Conservation (phyloP, 2,113 vertebrate species). For the Amphiprion percula region DNA sequence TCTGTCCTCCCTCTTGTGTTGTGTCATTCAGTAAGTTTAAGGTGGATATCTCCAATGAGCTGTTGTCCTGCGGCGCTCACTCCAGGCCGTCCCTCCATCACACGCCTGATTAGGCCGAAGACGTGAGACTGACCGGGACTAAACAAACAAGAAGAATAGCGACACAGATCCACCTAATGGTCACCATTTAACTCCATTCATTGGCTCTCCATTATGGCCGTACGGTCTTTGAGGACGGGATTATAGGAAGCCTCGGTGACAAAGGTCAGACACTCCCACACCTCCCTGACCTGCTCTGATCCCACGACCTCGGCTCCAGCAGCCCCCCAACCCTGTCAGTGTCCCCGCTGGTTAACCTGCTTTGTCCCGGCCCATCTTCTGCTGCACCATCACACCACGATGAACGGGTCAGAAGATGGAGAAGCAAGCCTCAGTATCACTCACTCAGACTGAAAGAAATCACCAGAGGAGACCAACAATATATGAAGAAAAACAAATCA, state of each 20-base stretch:
- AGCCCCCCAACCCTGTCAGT: constrained; percentile 49
- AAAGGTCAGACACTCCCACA: constrained; percentile 84
- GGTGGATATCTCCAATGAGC: constrained; percentile 58
- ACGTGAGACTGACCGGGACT: constrained; percentile 71
- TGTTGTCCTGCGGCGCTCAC: constrained; percentile 41
- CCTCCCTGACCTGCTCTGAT: constrained; percentile 80
- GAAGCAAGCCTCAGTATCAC: background rate
- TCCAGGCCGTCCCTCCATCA: constrained; percentile 64
- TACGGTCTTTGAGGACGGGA: constrained; percentile 79
- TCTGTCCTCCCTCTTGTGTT: constrained; percentile 48
- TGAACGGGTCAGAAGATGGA: constrained; percentile 15
- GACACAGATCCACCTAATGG: constrained; percentile 78
- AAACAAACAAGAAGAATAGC: constrained; percentile 82
- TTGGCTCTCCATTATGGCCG: constrained; percentile 76
- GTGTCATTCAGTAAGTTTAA: constrained; percentile 42
- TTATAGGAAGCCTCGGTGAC: constrained; percentile 78
- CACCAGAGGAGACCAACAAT: background rate
- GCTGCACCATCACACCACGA: constrained; percentile 53
- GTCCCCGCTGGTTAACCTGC: constrained; percentile 70
- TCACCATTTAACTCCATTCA: constrained; percentile 81
- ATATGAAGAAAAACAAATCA: background rate
- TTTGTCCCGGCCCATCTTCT: constrained; percentile 74
- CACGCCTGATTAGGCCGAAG: constrained; percentile 73
- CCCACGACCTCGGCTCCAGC: constrained; percentile 77
- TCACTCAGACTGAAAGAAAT: background rate